Percentiles rank a stretch among this genome's conserved stretches.
Conservation (phyloP, 2,888 invertebrate genomes). For the Gymnoscelis rufifasciata region DNA sequence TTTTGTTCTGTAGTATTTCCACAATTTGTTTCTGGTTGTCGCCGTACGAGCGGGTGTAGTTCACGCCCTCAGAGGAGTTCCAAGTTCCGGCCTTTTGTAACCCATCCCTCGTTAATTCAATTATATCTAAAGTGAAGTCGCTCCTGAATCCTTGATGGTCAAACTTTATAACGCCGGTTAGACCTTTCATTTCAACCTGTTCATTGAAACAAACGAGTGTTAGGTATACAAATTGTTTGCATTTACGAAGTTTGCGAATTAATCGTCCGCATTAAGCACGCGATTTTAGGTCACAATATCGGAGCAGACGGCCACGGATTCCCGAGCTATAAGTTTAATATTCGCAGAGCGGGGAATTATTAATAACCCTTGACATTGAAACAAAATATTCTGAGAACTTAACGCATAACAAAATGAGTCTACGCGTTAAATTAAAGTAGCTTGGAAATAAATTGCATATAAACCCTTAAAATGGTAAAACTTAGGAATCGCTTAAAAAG, state of each 20-base stretch:
- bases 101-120: constrained; percentile 91
- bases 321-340: constrained; percentile 5
- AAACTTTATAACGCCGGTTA: constrained; percentile 95
- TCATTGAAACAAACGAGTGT: constrained; percentile 43
- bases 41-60: constrained; percentile 90
- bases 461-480: constrained; percentile 4
- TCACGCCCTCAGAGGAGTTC: constrained; percentile 93
- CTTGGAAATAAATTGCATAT: constrained; percentile 4
- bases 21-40: constrained; percentile 93
- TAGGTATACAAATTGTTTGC: constrained; percentile 32
- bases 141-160: constrained; percentile 96
- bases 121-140: constrained; percentile 93
- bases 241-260: constrained; percentile 27
- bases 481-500: constrained; percentile 12
- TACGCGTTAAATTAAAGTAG: not conserved
- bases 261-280: constrained; percentile 16
- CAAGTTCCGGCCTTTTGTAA: constrained; percentile 91
- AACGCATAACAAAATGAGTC: constrained; percentile 1
- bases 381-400: not conserved
- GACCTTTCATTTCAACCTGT: constrained; percentile 94
- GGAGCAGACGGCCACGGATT: constrained; percentile 5
- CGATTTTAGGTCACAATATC: constrained; percentile 20
- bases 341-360: constrained; percentile 5
- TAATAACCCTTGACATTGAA: not conserved
- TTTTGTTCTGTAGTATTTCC: constrained; percentile 94